Evolutionary conservation across 2,888 invertebrate genomes (phyloP).

Genomic region (Eilema caniola): DNA sequence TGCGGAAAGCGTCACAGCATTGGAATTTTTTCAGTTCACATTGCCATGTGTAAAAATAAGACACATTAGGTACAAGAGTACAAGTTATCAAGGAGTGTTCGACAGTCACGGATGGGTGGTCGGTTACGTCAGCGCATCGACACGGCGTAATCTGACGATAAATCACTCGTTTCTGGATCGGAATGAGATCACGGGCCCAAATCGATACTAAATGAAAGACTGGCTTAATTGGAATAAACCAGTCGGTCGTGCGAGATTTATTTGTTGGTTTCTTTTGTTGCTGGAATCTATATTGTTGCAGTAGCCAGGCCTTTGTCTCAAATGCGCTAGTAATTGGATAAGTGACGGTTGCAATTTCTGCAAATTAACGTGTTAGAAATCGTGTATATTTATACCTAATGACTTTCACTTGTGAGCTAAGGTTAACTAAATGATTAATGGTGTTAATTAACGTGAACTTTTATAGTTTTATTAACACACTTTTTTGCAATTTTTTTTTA

Average conservation of each 20-base stretch:
- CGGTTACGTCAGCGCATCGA: conserved; percentile 81
- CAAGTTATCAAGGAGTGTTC: conserved; percentile 79
- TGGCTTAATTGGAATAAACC: conserved; percentile 66
- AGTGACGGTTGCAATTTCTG: conserved; percentile 46
- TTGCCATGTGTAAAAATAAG: conserved; percentile 77
- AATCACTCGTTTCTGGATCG: conserved; percentile 77
- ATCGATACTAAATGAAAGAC: conserved; percentile 71
- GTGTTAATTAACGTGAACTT: conserved; percentile 23
- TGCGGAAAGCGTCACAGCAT: conserved; percentile 48
- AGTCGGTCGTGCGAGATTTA: conserved; percentile 51
- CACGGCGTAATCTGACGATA: conserved; percentile 75
- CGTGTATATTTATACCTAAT: conserved; percentile 12
- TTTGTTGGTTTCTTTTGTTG: conserved; percentile 48
- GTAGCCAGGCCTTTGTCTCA: conserved; percentile 47
- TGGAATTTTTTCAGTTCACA: conserved; percentile 64
- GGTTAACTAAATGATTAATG: conserved; percentile 14
- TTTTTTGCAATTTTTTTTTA: neutral
- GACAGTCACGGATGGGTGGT: conserved; percentile 76
- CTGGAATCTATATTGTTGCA: conserved; percentile 49
- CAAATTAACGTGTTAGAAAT: conserved; percentile 34
- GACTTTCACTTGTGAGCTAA: conserved; percentile 21
- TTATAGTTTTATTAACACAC: conserved; percentile 11
- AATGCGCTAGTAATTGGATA: conserved; percentile 46
- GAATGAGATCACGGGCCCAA: conserved; percentile 82
- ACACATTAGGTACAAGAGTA: conserved; percentile 66